Evolutionary conservation across 1,140 invertebrate genomes (phyloP), one percentile per base, ranked within the genome.

Genomic region (Mylabris phalerata): DNA sequence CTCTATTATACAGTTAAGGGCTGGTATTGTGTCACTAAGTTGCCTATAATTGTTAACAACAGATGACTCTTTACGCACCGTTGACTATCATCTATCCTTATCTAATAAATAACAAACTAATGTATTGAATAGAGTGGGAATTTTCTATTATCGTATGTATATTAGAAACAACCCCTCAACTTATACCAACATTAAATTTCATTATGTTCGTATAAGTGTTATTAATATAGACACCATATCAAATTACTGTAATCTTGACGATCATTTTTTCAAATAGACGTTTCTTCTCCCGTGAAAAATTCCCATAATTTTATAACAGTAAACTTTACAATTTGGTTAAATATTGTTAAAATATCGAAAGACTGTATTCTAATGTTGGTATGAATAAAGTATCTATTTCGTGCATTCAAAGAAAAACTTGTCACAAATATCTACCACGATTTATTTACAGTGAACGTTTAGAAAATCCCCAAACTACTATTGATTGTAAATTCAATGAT

Each of bases 31-130:
- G 68, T 66, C 63, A 61, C 69, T 71, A 71, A 70, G 69, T 71
- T 71, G 69, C 62, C 69, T 71, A 68, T 71, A 71, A 71, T 71
- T 71, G 69, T 71, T 71, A 69, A 71, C 69, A 71, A 69, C 69
- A 68, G 66, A 67, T 66, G 67, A 71, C 69, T 69, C 65, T 67
- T 65, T 58, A 67, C 52, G 67, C 51, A 61, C 57, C 59, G 65
- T 50, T 64, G 65, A 49, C 56, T 47, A 56, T 7, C 59, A 48
- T 56, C 54, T 44, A 51, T 13, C 57, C 57, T 48, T 54, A 32
- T 32, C 7, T 32, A 5, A 32, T 32, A 1, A 5, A 32, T 9
- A 11, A 42, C 41, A 9, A 9, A 9, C 41, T 42, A 9, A 24
- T 44, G 43, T 5, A 44, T 44, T 24, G 32, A 32, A 32, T 32